Evolutionary conservation across 2,797 vertebrate species (phyloP).

Genomic region (Parambassis ranga): DNA sequence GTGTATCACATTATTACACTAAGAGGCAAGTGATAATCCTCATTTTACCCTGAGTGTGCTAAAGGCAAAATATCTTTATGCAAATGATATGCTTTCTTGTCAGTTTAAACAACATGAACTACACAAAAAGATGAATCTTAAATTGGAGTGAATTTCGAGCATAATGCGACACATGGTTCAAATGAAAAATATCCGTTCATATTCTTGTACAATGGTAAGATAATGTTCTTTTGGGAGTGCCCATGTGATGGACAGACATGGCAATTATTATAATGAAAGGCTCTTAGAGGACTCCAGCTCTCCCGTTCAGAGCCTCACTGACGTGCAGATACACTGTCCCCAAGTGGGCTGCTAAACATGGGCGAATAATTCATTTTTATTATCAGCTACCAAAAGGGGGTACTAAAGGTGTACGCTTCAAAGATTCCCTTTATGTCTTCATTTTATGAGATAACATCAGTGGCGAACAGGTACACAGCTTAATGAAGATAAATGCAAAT

Average conservation of each 20-base stretch:
- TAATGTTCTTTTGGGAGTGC: slow-evolving; percentile 45
- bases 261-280: slow-evolving; percentile 77
- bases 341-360: slow-evolving; percentile 42
- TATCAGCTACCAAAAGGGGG: slow-evolving; percentile 43
- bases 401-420: slow-evolving; percentile 50
- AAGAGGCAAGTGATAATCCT: background rate
- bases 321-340: slow-evolving; percentile 45
- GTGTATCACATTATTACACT: background rate
- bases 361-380: slow-evolving; percentile 63
- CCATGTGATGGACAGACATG: slow-evolving; percentile 68
- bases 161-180: slow-evolving; percentile 17
- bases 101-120: background rate
- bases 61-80: background rate
- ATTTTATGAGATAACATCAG: slow-evolving; percentile 49
- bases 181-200: slow-evolving; percentile 30
- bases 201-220: slow-evolving; percentile 37
- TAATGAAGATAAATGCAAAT: slow-evolving; percentile 31
- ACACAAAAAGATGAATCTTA: background rate
- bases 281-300: slow-evolving; percentile 51
- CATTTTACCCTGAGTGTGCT: background rate
- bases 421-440: slow-evolving; percentile 52
- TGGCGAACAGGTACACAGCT: background rate
- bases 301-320: slow-evolving; percentile 28
- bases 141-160: slow-evolving; percentile 5
- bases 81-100: slow-evolving; percentile 1